Conservation (phyloP, 1,140 invertebrate genomes). For the Oscheius sp. region DNA sequence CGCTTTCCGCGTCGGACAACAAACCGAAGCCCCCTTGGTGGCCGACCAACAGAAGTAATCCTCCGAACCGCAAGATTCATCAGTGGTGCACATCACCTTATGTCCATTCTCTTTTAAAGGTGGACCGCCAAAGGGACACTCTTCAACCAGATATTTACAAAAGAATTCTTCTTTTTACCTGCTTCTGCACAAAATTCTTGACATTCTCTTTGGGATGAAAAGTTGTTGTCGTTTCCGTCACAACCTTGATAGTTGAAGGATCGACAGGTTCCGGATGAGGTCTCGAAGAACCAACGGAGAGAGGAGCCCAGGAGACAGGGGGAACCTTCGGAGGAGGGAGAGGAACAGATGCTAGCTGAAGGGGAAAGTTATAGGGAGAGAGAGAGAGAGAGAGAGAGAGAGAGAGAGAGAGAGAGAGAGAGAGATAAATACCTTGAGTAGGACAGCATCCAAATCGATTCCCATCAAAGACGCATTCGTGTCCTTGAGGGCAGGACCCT, state of each 20-base stretch:
- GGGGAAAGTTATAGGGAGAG: not conserved
- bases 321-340: constrained; percentile 2
- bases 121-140: not conserved
- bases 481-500: constrained; percentile 37
- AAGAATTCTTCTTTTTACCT: not conserved
- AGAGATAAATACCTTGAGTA: constrained; percentile 10
- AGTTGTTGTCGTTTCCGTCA: constrained; percentile 27
- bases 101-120: not conserved
- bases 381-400: not conserved
- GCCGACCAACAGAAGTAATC: not conserved
- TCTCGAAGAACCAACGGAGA: constrained; percentile 12
- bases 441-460: constrained; percentile 41
- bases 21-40: not conserved
- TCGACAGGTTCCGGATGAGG: not conserved
- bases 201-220: constrained; percentile 8
- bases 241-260: constrained; percentile 23
- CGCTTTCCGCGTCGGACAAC: constrained; percentile 23
- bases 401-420: not conserved
- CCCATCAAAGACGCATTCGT: constrained; percentile 44
- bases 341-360: constrained; percentile 25
- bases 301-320: not conserved
- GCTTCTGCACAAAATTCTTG: constrained; percentile 14
- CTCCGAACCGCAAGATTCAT: not conserved
- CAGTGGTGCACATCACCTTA: constrained; percentile 8
- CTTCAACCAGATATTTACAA: not conserved